phyloP scores from a whole-genome alignment of 1,140 invertebrate genomes.

The Trinorchestia longiramus region DNA sequence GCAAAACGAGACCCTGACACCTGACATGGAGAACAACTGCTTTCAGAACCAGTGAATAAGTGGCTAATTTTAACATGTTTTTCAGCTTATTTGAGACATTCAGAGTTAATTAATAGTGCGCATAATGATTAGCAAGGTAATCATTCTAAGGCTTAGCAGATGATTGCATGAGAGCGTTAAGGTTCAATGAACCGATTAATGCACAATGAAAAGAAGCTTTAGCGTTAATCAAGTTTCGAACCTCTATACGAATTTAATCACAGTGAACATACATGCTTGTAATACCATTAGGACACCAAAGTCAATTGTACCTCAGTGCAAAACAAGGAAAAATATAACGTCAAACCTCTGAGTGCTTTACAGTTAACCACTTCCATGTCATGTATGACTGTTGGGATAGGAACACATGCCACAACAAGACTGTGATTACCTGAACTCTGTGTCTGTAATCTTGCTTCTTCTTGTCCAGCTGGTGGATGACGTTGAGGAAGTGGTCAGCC shows the following conservation, averaged over 20 bases:
- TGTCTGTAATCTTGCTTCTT: constrained; percentile 30
- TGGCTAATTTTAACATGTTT: background rate
- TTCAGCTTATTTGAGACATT: background rate
- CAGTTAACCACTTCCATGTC: too few species aligned
- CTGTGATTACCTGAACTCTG: background rate
- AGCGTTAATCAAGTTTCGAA: too few species aligned
- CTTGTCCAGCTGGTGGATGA: background rate
- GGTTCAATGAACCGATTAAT: too few species aligned
- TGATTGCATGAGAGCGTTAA: too few species aligned
- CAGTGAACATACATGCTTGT: background rate
- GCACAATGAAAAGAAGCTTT: too few species aligned
- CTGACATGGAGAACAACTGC: background rate
- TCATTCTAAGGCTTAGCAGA: too few species aligned
- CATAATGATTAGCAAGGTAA: background rate
- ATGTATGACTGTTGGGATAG: background rate
- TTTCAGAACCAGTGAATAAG: background rate
- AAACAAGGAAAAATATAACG: too few species aligned
- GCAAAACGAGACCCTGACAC: constrained; percentile 20
- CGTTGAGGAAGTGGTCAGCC: constrained; percentile 12
- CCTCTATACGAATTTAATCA: background rate
- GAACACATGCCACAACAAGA: background rate
- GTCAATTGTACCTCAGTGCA: too few species aligned
- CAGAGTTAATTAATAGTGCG: background rate
- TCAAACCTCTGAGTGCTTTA: too few species aligned
- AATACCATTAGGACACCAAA: background rate